A percentile compares a stretch with the other conserved stretches of the same genome.
Conservation (phyloP, 2,888 invertebrate genomes). For the Plebejus argus region DNA sequence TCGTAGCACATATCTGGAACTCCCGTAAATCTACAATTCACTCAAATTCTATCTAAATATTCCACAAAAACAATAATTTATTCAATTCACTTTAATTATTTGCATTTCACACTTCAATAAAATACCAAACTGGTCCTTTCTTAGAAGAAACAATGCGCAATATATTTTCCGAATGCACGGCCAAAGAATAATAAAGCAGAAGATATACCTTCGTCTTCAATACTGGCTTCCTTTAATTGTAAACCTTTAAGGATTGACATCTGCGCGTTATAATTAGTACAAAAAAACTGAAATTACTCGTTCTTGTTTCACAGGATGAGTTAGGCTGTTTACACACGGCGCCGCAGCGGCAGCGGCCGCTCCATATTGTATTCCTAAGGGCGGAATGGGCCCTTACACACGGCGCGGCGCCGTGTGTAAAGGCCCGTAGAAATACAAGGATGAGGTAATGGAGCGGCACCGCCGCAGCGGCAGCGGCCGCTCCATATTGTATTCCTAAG, state of each 20-base stretch:
- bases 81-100: not conserved
- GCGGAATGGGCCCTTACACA: no score
- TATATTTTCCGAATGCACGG: not conserved
- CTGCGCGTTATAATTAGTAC: conserved; percentile 32
- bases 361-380: no score
- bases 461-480: no score
- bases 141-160: not conserved
- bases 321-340: no score
- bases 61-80: not conserved
- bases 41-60: not conserved
- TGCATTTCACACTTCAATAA: not conserved
- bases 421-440: no score
- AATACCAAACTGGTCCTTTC: not conserved
- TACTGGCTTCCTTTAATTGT: conserved; percentile 36
- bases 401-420: no score
- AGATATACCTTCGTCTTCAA: conserved; percentile 35
- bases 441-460: no score
- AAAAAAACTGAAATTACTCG: conserved; percentile 39
- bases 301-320: not conserved
- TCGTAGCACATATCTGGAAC: no score
- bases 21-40: no score
- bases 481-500: no score
- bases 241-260: conserved; percentile 36
- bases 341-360: no score
- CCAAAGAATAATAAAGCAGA: conserved; percentile 31